Evolutionary conservation across 2,797 vertebrate genomes (phyloP).

Genomic region (Antrozous pallidus): DNA sequence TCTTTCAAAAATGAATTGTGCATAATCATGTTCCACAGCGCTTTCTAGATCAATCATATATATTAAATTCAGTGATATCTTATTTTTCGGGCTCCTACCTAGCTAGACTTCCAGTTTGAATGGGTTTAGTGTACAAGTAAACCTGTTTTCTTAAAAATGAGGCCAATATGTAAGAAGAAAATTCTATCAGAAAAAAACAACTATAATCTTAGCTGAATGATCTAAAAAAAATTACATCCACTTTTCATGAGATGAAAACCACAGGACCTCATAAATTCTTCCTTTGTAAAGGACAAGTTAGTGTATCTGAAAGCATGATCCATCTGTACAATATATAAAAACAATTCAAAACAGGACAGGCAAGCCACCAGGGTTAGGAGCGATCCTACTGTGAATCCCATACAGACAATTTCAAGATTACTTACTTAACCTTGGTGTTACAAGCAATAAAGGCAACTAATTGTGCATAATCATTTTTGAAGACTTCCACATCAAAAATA

Average conservation of each 20-base stretch:
- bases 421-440: slow-evolving; percentile 49
- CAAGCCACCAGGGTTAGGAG: background rate
- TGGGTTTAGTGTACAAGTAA: slow-evolving; percentile 62
- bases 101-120: slow-evolving; percentile 21
- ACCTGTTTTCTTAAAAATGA: slow-evolving; percentile 71
- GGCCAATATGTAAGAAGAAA: slow-evolving; percentile 66
- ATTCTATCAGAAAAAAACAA: slow-evolving; percentile 68
- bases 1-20: slow-evolving; percentile 33
- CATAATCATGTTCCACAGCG: background rate
- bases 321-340: slow-evolving; percentile 25
- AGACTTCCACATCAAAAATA: slow-evolving; percentile 33
- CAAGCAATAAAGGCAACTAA: slow-evolving; percentile 45
- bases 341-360: slow-evolving; percentile 9
- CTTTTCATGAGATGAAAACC: slow-evolving; percentile 72
- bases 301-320: slow-evolving; percentile 53
- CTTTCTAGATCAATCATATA: slow-evolving; percentile 26
- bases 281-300: slow-evolving; percentile 58
- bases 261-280: slow-evolving; percentile 69
- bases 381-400: slow-evolving; percentile 45
- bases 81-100: slow-evolving; percentile 39
- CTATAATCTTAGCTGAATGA: slow-evolving; percentile 72
- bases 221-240: slow-evolving; percentile 69
- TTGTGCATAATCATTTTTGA: slow-evolving; percentile 56
- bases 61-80: slow-evolving; percentile 10
- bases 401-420: slow-evolving; percentile 42